Conservation (phyloP, 1,140 invertebrate genomes). For the Rhagoletis zephyria region DNA sequence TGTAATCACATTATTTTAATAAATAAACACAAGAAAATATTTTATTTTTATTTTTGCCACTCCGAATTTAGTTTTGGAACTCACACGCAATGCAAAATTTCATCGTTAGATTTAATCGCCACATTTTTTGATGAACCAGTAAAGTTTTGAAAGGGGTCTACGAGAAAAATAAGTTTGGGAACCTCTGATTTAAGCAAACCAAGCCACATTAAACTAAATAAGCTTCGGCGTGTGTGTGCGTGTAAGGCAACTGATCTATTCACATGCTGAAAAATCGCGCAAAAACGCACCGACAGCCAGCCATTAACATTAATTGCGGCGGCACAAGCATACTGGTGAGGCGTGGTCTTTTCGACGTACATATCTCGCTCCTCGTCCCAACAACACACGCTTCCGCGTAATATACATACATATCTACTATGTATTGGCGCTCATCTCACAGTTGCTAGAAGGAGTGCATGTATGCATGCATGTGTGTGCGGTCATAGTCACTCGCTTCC, state of each 20-base stretch:
- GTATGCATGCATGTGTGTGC: not conserved
- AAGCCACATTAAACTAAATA: constrained; percentile 6
- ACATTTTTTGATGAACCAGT: no score
- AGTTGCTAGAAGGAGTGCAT: not conserved
- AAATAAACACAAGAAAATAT: no score
- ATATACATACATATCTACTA: not conserved
- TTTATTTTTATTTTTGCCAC: no score
- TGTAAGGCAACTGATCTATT: constrained; percentile 20
- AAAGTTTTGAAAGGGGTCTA: no score
- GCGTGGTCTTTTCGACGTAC: constrained; percentile 34
- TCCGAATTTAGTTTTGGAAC: no score
- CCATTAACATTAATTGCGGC: constrained; percentile 47
- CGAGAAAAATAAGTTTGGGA: no score
- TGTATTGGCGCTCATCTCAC: not conserved
- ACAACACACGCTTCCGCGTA: not conserved
- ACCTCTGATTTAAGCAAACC: not conserved
- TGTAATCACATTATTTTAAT: no score
- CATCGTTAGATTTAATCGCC: no score
- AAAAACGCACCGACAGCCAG: constrained; percentile 3
- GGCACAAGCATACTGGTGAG: not conserved
- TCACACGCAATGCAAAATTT: no score
- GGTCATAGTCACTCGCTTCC: not conserved
- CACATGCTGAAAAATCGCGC: not conserved
- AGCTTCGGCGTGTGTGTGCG: not conserved
- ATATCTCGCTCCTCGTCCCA: constrained; percentile 6